Evolutionary conservation across 2,797 vertebrate species (phyloP), one percentile per base, ranked within the genome.

Genomic region (Oryzias dopingdopingensis): DNA sequence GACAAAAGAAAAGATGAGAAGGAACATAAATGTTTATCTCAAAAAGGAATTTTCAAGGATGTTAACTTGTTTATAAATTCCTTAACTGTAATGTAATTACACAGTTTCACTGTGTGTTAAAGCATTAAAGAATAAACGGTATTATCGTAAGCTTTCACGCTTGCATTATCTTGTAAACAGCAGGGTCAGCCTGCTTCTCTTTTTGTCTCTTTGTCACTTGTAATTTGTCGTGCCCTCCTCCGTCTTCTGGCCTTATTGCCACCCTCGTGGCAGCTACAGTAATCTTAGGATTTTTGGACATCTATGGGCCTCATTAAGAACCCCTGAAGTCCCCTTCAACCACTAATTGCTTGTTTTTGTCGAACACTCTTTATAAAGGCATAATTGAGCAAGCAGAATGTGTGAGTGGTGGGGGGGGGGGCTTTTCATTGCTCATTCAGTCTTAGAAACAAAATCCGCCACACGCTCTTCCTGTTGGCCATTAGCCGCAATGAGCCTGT

Each of bases 291-390:
- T 77, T 82, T 86, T 77, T 90, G 80, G 89, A 89, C 88, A 89
- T 91, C 86, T 92, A 86, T 89, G 58, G 84, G 61, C 55, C 72
- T 84, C 85, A 88, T 88, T 91, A 88, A 70, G 53, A 62, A 46
- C 71, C 55, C 72, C 68, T 80, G 58, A 60, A 81, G 79, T 83
- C 80, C 71, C 62, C 71, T 80, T 76, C 59, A 64, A 83, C 76
- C 81, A 72, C 89, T 90, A 92, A 90, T 91, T 91, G 86, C 88
- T 87, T 88, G 87, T 90, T 91, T 91, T 91, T 85, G 83, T 90
- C 82, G 68, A 59, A 58, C 40, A 15, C 48, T 51, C 72, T 82
- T 88, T 82, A 86, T 82, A 65, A 74, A 74, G 77, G 67, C 75
- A 74, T 86, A 85, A 89, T 83, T 84, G 82, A 84, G 59, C 70